These are phyloP conservation scores for Oreochromis mossambicus DNA, from an alignment of 2,797 vertebrate species.

Conservation along the genomic window DNA sequence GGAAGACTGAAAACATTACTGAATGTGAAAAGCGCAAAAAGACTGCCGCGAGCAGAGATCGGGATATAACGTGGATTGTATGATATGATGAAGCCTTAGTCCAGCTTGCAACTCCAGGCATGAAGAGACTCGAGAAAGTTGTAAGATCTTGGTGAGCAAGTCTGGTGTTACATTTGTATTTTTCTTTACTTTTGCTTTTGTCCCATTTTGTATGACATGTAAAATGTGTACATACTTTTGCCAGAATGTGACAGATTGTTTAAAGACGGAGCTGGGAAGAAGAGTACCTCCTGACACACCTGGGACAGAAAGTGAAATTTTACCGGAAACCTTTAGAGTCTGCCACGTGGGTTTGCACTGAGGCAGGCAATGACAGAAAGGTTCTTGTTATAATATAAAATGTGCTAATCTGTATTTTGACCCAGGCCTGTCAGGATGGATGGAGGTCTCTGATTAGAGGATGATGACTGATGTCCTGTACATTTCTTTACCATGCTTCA, in stretches of 20 bases:
- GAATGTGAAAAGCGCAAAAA: not conserved
- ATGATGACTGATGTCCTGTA: constrained; percentile 60
- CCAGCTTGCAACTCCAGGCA: constrained; percentile 42
- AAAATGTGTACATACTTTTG: constrained; percentile 59
- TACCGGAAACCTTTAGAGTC: constrained; percentile 35
- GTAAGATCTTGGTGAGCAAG: constrained; percentile 38
- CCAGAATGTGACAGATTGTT: constrained; percentile 57
- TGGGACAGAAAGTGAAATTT: not conserved
- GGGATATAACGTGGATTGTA: constrained; percentile 7
- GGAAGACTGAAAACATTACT: not conserved
- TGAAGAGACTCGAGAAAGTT: constrained; percentile 32
- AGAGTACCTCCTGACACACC: constrained; percentile 9
- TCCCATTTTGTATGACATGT: constrained; percentile 32
- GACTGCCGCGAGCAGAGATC: not conserved
- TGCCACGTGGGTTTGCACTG: not conserved
- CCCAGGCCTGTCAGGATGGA: constrained; percentile 32
- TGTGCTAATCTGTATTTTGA: not conserved
- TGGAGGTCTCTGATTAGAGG: constrained; percentile 13
- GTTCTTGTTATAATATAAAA: constrained; percentile 2
- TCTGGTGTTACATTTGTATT: constrained; percentile 38
- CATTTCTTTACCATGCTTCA: constrained; percentile 71
- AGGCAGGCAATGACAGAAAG: constrained; percentile 47
- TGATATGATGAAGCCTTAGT: constrained; percentile 44
- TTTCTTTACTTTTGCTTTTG: constrained; percentile 11
- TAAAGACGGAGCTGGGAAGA: constrained; percentile 39